These are phyloP conservation scores for Calephelis virginiensis DNA, from an alignment of 1,140 invertebrate species.

Conservation along the genomic window DNA sequence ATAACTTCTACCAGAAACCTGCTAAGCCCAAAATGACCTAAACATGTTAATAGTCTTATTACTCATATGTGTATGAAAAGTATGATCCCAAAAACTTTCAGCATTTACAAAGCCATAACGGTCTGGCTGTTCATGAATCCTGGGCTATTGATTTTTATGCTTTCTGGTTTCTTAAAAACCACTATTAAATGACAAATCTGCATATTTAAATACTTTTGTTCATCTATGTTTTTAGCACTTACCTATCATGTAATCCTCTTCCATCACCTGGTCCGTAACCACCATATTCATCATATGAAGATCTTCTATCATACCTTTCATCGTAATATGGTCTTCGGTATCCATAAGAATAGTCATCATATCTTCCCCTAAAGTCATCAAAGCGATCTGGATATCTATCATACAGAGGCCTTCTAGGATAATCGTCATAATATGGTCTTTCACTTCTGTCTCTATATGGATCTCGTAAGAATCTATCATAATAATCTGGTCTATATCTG, in stretches of 20 bases:
- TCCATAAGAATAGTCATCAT: conserved; percentile 53
- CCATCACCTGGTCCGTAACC: conserved; percentile 60
- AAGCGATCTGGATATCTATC: conserved; percentile 57
- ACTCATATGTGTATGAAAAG: too few relatives aligned
- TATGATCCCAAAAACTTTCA: too few relatives aligned
- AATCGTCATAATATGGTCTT: conserved; percentile 50
- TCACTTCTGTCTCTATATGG: conserved; percentile 48
- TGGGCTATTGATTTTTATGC: too few relatives aligned
- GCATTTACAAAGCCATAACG: too few relatives aligned
- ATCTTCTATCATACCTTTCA: conserved; percentile 63
- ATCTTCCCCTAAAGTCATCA: conserved; percentile 49
- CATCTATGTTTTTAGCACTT: conserved; percentile 20
- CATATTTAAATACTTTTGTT: neutral
- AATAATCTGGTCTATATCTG: conserved; percentile 64
- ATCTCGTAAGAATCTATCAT: conserved; percentile 60
- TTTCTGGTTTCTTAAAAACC: neutral
- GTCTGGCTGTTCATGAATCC: too few relatives aligned
- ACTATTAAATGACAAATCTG: neutral
- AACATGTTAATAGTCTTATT: too few relatives aligned
- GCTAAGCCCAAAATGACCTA: too few relatives aligned
- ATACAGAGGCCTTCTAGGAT: conserved; percentile 46
- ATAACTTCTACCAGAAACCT: too few relatives aligned
- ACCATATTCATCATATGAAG: conserved; percentile 48
- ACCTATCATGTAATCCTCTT: conserved; percentile 67
- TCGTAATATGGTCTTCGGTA: conserved; percentile 66